Evolutionary conservation across 2,888 invertebrate genomes (phyloP), one percentile per base, ranked within the genome.

Genomic region (Sphinx pinastri): DNA sequence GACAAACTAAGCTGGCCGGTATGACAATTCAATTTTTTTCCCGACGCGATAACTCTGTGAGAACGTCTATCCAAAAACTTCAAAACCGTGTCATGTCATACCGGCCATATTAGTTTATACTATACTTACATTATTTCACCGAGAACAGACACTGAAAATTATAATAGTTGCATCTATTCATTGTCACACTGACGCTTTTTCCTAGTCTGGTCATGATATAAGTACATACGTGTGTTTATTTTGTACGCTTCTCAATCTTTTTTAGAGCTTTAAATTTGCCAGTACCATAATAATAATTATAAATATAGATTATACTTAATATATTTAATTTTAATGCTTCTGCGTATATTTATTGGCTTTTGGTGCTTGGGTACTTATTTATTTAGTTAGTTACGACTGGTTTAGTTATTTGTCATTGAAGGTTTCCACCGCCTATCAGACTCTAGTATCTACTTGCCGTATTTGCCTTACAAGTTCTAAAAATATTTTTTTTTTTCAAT

Each of bases 281-380:
- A 92, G 93, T 93, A 93, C 93, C 93, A 91, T 87, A 84, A 82
- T 89, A 84, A 82, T 77, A 78, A 80, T 74, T 79, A 82, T 88
- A 84, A 82, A 77, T 78, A 80, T 75, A 79, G 81, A 81, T 71
- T 75, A 83, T 82, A 86, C 84, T 78, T 89, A 90, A 89, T 87
- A 90, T 91, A 88, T 88, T 83, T 89, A 89, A 88, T 81, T 87
- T 88, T 72, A 80, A 84, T 83, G 87, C 79, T 84, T 86, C 75
- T 78, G 83, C 83, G 81, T 88, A 88, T 89, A 87, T 90, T 89
- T 88, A 87, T 87, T 85, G 78, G 90, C 88, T 90, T 90, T 80
- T 83, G 93, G 93, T 93, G 93, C 90, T 91, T 92, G 90, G 92
- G 91, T 90, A 88, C 82, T 86, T 88, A 83, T 84, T 81, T 85